These are phyloP conservation scores for Nasonia longicornis DNA, from an alignment of 1,140 invertebrate species.

Conservation along the genomic window DNA sequence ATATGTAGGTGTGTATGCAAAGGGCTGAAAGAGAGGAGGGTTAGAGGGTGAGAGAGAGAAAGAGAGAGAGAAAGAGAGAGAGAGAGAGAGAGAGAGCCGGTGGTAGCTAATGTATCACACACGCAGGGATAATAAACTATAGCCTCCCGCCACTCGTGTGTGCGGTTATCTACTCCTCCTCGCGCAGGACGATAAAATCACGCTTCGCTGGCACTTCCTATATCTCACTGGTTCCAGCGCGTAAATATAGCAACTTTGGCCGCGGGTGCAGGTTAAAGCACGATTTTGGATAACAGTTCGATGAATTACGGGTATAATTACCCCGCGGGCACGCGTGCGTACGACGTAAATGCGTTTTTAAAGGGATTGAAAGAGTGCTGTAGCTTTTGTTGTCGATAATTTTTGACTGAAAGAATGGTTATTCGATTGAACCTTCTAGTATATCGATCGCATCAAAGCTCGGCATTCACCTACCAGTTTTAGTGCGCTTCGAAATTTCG, in stretches of 20 bases:
- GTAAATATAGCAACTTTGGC: neutral
- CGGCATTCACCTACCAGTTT: no score
- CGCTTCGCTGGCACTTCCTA: constrained; percentile 1
- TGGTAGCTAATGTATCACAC: constrained; percentile 8
- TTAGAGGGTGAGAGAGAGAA: neutral
- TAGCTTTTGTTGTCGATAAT: no score
- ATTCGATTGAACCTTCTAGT: no score
- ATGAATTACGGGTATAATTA: neutral
- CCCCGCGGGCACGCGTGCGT: no score
- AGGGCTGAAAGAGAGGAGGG: neutral
- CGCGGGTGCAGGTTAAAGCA: no score
- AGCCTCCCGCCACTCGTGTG: neutral
- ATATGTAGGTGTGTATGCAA: neutral
- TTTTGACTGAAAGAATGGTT: no score
- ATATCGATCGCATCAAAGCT: no score
- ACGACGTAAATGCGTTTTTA: no score
- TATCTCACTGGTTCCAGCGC: neutral
- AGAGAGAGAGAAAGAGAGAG: neutral
- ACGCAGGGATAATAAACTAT: constrained; percentile 9
- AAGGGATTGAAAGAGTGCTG: no score
- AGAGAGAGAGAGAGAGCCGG: neutral
- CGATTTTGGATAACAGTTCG: neutral
- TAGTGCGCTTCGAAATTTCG: neutral
- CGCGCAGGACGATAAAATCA: neutral
- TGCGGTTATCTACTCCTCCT: neutral